Base-by-base conservation (phyloP, 1,140 invertebrate genomes). In the Pygmarrhopalites habei region DNA sequence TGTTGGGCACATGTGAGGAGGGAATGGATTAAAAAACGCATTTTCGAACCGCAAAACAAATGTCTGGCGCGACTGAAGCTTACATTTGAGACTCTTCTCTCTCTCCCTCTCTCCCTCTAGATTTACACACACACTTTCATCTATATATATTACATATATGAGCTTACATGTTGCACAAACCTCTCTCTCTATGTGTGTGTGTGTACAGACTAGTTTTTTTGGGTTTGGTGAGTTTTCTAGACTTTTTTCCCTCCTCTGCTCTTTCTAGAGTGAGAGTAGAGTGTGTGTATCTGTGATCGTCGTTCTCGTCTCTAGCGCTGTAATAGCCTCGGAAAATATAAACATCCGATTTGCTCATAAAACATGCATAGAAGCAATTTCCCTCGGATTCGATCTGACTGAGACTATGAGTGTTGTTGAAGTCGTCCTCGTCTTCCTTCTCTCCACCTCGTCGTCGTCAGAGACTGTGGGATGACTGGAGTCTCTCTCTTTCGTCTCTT, bases 331-430 rank as follows among this genome's bases (percentile, higher is more conserved):
- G 30, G 30, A 63, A 63, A 63, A 49, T 63, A 58, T 63, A 63
- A 63, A 63, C 61, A 63, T 63, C 61, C 61, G 55, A 63, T 63
- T 63, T 63, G 30, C 61, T 58, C 61, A 63, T 63, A 63, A 63
- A 63, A 63, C 43, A 63, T 63, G 61, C 61, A 63, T 63, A 35
- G 55, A 53, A 49, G 53, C 53, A 63, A 63, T 63, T 63, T 63
- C 29, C 46, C 35, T 29, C n/a, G 21, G 55, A 58, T 62, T 43
- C 32, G 39, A 63, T 63, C 56, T 51, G 41, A 47, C 26, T 44
- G 35, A 32, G n/a, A n/a, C n/a, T n/a, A 58, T 43, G 39, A 29
- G 30, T 44, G 39, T 58, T 58, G 41, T 47, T 17, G 4, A n/a
- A n/a, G n/a, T n/a, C n/a, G n/a, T n/a, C n/a, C n/a, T n/a, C n/a